phyloP scores from a whole-genome alignment of 2,113 vertebrate species.

The Stomatorhinus ivindoensis region DNA sequence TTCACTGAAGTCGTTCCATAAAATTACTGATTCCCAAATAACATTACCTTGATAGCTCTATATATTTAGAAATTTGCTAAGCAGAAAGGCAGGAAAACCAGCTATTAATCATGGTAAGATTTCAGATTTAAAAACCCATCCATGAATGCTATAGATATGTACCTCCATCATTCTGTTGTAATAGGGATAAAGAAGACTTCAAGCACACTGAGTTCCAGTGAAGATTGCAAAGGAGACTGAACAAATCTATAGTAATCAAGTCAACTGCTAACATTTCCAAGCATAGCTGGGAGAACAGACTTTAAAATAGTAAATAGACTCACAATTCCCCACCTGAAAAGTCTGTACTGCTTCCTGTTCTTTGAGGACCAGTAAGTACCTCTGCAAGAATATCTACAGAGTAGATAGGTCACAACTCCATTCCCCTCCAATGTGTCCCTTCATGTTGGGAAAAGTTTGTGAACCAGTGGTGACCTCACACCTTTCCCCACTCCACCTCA shows the following conservation, averaged over 20 bases:
- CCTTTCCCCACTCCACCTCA: not conserved
- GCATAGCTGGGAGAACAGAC: not conserved
- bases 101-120: not conserved
- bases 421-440: not conserved
- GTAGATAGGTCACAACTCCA: not conserved
- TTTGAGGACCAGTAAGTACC: not conserved
- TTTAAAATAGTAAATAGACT: not conserved
- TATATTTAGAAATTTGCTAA: not conserved
- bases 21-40: not conserved
- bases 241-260: not conserved
- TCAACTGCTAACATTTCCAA: not conserved
- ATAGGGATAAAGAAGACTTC: not conserved
- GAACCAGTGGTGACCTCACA: not conserved
- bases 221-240: not conserved
- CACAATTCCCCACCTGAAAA: not conserved
- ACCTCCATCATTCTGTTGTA: not conserved
- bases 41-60: not conserved
- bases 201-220: not conserved
- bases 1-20: constrained; percentile 1
- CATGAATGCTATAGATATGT: not conserved
- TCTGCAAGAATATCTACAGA: not conserved
- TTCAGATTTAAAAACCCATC: not conserved
- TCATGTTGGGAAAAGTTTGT: not conserved
- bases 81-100: not conserved
- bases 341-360: not conserved